phyloP scores from a whole-genome alignment of 1,140 invertebrate species.

The Latrodectus geometricus region DNA sequence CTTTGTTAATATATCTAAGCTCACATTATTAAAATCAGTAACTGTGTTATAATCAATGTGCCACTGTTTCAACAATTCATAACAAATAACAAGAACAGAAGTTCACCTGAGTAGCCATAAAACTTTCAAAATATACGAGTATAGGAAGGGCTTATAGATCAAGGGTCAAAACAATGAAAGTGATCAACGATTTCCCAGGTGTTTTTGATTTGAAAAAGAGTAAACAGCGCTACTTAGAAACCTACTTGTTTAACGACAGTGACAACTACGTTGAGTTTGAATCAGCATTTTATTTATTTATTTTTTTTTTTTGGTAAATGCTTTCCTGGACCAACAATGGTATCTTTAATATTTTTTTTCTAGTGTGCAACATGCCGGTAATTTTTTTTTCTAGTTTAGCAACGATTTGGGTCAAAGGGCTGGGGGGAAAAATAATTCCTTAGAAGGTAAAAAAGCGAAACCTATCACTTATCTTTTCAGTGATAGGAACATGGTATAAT shows the following conservation, averaged over 20 bases:
- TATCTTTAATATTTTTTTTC: conserved; percentile 41
- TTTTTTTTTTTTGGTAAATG: neutral
- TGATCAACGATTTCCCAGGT: neutral
- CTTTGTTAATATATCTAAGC: too few species aligned
- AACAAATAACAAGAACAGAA: too few species aligned
- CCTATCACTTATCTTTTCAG: conserved; percentile 58
- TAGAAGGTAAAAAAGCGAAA: conserved; percentile 40
- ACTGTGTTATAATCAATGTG: too few species aligned
- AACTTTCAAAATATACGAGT: neutral
- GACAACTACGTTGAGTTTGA: conserved; percentile 25
- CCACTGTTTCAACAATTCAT: too few species aligned
- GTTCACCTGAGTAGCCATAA: too few species aligned
- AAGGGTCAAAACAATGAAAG: neutral
- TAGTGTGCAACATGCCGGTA: conserved; percentile 2
- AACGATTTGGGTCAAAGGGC: conserved; percentile 52
- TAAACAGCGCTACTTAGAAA: neutral
- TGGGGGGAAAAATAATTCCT: conserved; percentile 13
- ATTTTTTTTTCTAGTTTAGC: conserved; percentile 23
- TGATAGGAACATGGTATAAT: conserved; percentile 53
- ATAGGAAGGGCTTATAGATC: neutral
- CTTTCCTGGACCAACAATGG: conserved; percentile 26
- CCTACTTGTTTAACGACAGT: conserved; percentile 2
- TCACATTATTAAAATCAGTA: too few species aligned
- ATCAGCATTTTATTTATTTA: neutral
- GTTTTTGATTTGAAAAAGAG: neutral